Percentiles rank a stretch among this genome's conserved stretches.
These are phyloP conservation scores for Eptesicus fuscus DNA, from an alignment of 2,113 vertebrate species.

Conservation along the genomic window DNA sequence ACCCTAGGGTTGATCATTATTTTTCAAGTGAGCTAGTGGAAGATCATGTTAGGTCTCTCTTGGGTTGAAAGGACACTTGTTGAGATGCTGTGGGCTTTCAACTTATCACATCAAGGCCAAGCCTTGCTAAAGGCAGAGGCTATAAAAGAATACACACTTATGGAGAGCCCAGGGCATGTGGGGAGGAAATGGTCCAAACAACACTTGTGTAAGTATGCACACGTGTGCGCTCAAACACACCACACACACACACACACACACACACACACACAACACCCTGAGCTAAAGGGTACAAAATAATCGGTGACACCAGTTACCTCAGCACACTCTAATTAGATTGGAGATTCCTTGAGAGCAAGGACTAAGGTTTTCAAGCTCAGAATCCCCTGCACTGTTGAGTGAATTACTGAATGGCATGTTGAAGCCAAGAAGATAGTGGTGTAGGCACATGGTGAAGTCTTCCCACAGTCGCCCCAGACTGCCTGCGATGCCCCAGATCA, in stretches of 20 bases:
- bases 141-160: constrained; percentile 20
- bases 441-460: background rate
- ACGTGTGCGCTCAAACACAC: accelerated
- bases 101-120: background rate
- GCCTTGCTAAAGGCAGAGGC: constrained; percentile 27
- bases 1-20: background rate
- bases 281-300: background rate
- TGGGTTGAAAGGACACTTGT: constrained; percentile 25
- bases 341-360: background rate
- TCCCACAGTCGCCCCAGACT: background rate
- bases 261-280: background rate
- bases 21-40: constrained; percentile 38
- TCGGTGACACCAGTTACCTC: background rate
- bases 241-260: no score
- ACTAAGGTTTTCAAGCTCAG: background rate
- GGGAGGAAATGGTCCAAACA: constrained; percentile 33
- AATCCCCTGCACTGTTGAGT: background rate
- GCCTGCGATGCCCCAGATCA: background rate
- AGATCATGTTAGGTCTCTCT: background rate
- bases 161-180: background rate
- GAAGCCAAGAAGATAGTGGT: background rate
- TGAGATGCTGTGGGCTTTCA: constrained; percentile 45
- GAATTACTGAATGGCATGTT: background rate
- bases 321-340: background rate
- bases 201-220: background rate